A percentile compares a stretch with the other conserved stretches of the same genome.
phyloP scores from a whole-genome alignment of 1,140 invertebrate species.

The Tenebrio molitor region DNA sequence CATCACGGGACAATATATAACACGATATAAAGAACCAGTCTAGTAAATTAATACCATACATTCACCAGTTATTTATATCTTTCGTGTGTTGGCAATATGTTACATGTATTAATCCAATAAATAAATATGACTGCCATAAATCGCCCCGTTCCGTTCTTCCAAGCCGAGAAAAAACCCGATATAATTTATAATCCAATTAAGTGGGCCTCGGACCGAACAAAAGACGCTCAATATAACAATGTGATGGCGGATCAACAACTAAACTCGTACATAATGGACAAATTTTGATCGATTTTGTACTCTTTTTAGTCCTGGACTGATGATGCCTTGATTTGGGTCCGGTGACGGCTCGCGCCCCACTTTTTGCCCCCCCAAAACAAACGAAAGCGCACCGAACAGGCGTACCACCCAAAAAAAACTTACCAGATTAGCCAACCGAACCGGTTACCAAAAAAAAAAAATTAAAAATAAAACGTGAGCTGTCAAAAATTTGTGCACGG shows the following conservation, averaged over 20 bases:
- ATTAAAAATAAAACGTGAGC: no score
- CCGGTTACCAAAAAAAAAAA: no score
- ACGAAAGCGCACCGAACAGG: no score
- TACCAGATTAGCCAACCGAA: no score
- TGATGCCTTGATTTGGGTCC: conserved; percentile 17
- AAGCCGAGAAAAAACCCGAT: conserved; percentile 55
- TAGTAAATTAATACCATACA: conserved; percentile 67
- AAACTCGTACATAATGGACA: conserved; percentile 48
- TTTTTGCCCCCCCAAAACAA: no score
- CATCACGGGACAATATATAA: conserved; percentile 62
- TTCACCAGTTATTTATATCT: conserved; percentile 66
- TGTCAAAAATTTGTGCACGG: no score
- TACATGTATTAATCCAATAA: conserved; percentile 68
- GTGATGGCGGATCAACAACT: conserved; percentile 39
- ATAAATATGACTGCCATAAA: conserved; percentile 67
- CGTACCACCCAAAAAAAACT: no score
- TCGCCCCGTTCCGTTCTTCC: conserved; percentile 58
- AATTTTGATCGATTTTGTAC: conserved; percentile 50
- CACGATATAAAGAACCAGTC: conserved; percentile 62
- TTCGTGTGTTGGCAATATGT: conserved; percentile 67
- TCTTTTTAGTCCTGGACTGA: conserved; percentile 9
- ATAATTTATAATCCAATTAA: conserved; percentile 67
- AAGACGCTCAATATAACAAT: conserved; percentile 50
- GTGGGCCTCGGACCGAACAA: conserved; percentile 56
- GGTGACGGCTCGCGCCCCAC: not conserved